These are phyloP conservation scores for Pagrus major DNA, from an alignment of 2,113 vertebrate genomes.

Conservation along the genomic window DNA sequence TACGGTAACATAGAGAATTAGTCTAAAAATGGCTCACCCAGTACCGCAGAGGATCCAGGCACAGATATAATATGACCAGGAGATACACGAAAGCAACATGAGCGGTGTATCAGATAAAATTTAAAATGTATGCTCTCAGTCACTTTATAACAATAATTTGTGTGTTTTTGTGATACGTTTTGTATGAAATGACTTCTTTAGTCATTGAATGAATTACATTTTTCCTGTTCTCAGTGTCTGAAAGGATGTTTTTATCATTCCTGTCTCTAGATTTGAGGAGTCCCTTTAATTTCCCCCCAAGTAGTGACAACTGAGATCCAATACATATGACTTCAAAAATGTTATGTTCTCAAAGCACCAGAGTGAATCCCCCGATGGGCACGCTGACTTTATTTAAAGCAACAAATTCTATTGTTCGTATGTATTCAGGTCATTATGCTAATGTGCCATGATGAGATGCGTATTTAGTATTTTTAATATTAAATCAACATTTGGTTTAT, in stretches of 20 bases:
- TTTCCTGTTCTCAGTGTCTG: background rate
- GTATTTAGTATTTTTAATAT: background rate
- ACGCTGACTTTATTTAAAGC: background rate
- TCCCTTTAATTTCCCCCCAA: background rate
- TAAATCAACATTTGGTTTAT: background rate
- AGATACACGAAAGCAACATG: background rate
- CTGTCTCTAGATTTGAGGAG: background rate
- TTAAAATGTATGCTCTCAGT: too few relatives aligned
- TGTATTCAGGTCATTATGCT: slow-evolving; percentile 24
- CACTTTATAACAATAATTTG: too few relatives aligned
- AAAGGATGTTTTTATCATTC: background rate
- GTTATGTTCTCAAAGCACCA: background rate
- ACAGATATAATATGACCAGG: background rate
- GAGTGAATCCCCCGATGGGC: background rate
- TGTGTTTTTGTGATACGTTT: too few relatives aligned
- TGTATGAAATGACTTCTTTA: too few relatives aligned
- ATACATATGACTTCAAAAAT: background rate
- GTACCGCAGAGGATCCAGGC: background rate
- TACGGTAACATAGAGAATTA: too few relatives aligned
- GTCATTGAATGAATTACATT: too few relatives aligned
- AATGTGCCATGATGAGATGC: background rate
- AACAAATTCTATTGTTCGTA: background rate
- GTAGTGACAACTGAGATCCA: background rate
- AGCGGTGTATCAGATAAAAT: background rate
- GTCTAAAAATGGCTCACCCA: background rate